phyloP scores from a whole-genome alignment of 1,140 invertebrate species.

The Dendrolimus punctatus region DNA sequence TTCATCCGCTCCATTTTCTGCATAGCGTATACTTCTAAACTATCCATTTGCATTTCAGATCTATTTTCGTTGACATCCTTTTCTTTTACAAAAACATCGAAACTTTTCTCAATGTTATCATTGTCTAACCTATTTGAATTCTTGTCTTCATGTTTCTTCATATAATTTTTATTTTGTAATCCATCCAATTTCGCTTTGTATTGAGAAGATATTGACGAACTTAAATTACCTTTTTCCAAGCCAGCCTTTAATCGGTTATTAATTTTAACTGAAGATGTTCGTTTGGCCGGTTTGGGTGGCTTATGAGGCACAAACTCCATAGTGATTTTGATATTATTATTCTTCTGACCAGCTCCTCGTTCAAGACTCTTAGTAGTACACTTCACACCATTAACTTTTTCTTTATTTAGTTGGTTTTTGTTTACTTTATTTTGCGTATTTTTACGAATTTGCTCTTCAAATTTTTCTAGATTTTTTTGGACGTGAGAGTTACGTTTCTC shows the following conservation, averaged over 20 bases:
- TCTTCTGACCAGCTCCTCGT: constrained; percentile 71
- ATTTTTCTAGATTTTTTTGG: constrained; percentile 69
- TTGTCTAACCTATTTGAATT: constrained; percentile 51
- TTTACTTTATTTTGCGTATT: constrained; percentile 67
- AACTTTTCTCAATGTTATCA: constrained; percentile 67
- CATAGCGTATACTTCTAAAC: constrained; percentile 72
- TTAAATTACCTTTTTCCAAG: constrained; percentile 52
- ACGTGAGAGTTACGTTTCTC: constrained; percentile 68
- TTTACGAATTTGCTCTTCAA: constrained; percentile 67
- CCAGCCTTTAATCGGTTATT: constrained; percentile 62
- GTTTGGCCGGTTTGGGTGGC: constrained; percentile 70
- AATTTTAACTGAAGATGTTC: constrained; percentile 66
- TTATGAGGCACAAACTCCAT: constrained; percentile 74
- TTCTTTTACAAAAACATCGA: constrained; percentile 74
- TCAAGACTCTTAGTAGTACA: constrained; percentile 69
- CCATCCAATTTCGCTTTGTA: constrained; percentile 70
- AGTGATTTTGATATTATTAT: constrained; percentile 66
- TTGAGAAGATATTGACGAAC: constrained; percentile 63
- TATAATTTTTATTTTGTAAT: constrained; percentile 63
- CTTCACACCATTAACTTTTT: constrained; percentile 57
- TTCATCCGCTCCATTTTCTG: constrained; percentile 65
- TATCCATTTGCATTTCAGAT: constrained; percentile 73
- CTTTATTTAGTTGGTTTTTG: constrained; percentile 68
- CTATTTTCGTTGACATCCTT: constrained; percentile 74
- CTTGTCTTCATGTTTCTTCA: constrained; percentile 49